These are phyloP conservation scores for Sarcophaga bullata DNA, from an alignment of 1,140 invertebrate species.

Conservation along the genomic window DNA sequence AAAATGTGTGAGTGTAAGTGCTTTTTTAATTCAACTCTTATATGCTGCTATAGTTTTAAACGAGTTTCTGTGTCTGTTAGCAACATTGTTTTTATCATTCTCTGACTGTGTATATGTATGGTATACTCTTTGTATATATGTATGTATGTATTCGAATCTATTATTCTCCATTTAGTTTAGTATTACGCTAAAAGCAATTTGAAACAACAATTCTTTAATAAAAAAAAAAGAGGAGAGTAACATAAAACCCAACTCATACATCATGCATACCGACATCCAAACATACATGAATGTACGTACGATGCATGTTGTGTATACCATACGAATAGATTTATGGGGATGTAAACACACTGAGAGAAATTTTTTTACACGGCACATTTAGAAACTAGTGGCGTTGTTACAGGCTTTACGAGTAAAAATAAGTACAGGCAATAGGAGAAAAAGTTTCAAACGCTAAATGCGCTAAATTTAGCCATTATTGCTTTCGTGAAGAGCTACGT, in stretches of 20 bases:
- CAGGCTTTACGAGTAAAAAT: too few relatives aligned
- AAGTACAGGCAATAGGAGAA: too few relatives aligned
- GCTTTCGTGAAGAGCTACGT: too few relatives aligned
- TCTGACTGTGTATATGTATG: background rate
- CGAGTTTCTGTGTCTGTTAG: background rate
- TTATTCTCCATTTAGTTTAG: slow-evolving; percentile 31
- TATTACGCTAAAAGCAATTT: slow-evolving; percentile 40
- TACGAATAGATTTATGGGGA: too few relatives aligned
- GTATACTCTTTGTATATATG: background rate
- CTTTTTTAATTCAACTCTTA: too few relatives aligned
- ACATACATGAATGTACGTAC: background rate
- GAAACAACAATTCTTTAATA: slow-evolving; percentile 32
- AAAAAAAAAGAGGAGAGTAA: background rate
- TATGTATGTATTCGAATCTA: slow-evolving; percentile 9
- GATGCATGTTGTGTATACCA: background rate
- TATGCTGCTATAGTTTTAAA: too few relatives aligned
- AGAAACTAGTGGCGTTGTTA: too few relatives aligned
- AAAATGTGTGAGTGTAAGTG: too few relatives aligned
- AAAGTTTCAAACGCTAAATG: too few relatives aligned
- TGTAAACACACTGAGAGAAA: too few relatives aligned
- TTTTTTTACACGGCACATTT: too few relatives aligned
- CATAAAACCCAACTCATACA: slow-evolving; percentile 38
- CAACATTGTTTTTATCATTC: background rate
- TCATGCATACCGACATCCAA: background rate
- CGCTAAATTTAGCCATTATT: too few relatives aligned